Evolutionary conservation across 2,113 vertebrate species (phyloP), one percentile per base, ranked within the genome.

Genomic region (Miniopterus natalensis): DNA sequence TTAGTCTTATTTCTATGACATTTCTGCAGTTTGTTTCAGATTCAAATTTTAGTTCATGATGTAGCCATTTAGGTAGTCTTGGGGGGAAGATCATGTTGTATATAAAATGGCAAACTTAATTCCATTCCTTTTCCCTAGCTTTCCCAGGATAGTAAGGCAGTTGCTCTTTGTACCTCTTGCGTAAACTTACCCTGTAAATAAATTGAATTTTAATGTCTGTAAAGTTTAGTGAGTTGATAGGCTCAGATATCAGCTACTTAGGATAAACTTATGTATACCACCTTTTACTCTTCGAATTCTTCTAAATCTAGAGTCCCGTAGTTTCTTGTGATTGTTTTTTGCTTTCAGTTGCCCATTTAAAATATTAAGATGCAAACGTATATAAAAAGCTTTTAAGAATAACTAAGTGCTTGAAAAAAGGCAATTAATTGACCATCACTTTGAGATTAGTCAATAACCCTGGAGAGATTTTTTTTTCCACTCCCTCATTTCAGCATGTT

Each of bases 1-100:
- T 99, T 98, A 99, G 98, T 98, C 98, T 98, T 99, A 98, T 99
- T 99, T 99, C 98, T 98, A 98, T 98, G 98, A 95, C 98, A 98
- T 97, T 97, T 95, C 97, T 98, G 96, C 97, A 98, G 97, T 90
- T 98, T 86, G 93, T 98, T 75, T 83, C 95, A 98, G 97, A 93
- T 94, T 96, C 95, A 97, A 94, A 73, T 95, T 87, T 55, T 96
- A 98, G 88, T 92, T 97, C 90, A 74, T 21, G 31, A 91, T 70
- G 2, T 92, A 92, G 78, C 42, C 55, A 29, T 84, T 49, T 92
- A 94, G 53, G 47, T 94, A 95, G 85, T 6, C 61, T 89, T 75
- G 74, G 89, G 88, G 87, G 79, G 57, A 55, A 92, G 65, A 51
- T 84, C 61, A 53, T 65, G 13, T 70, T 92, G 29, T 81, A 2